These are phyloP conservation scores for Parapristionchus giblindavisi DNA, from an alignment of 2,888 invertebrate species.

Conservation along the genomic window DNA sequence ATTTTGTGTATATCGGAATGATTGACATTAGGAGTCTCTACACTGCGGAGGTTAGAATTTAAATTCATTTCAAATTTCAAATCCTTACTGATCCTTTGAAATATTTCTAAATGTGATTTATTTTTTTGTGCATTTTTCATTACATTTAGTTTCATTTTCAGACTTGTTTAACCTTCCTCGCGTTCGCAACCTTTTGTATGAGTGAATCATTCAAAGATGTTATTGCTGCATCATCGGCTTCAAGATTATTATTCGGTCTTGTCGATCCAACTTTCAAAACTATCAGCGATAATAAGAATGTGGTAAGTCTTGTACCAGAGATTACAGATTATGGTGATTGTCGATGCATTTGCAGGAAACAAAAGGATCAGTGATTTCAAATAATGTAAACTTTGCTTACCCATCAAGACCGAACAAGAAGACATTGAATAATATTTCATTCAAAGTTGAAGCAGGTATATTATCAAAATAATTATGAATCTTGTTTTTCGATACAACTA, in stretches of 20 bases:
- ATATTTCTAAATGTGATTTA: background rate
- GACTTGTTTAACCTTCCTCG: slow-evolving; percentile 4
- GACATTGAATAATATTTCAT: background rate
- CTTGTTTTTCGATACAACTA: too few species aligned
- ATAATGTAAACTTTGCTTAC: slow-evolving; percentile 6
- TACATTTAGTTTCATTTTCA: background rate
- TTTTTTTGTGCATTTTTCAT: background rate
- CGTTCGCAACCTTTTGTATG: background rate
- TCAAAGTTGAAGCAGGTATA: background rate
- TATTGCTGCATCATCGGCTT: slow-evolving; percentile 8
- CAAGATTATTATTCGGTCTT: slow-evolving; percentile 3
- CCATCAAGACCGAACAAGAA: slow-evolving; percentile 7
- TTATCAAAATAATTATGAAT: too few species aligned
- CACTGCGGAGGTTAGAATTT: slow-evolving; percentile 1
- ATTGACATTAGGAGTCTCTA: slow-evolving; percentile 15
- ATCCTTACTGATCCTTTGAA: background rate
- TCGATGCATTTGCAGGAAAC: slow-evolving; percentile 73
- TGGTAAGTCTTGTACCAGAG: too few species aligned
- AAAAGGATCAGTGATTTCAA: background rate
- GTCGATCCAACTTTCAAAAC: background rate
- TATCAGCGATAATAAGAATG: slow-evolving; percentile 79
- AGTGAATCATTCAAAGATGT: slow-evolving; percentile 19
- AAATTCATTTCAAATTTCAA: background rate
- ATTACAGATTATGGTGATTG: too few species aligned
- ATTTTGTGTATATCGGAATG: slow-evolving; percentile 9